Evolutionary conservation across 64 coral and sea anemone genomes (phyloP).

Genomic region (Stylophora pistillata): DNA sequence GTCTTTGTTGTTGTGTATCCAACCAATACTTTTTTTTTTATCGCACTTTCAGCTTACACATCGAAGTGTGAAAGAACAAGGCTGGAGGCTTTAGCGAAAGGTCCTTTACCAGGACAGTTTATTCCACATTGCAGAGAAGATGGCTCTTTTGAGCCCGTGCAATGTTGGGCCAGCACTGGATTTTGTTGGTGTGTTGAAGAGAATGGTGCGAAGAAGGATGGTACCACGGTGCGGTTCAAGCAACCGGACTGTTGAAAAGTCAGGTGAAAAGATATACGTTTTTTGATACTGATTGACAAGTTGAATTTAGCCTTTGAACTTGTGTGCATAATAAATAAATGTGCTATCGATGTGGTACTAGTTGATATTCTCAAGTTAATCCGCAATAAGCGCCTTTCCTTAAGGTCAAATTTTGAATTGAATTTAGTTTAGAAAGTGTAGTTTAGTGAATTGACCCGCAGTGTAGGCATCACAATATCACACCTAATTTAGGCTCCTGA

Average conservation of each 20-base stretch:
- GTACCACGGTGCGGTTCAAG: slow-evolving; percentile 6
- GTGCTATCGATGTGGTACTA: too few relatives aligned
- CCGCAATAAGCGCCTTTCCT: too few relatives aligned
- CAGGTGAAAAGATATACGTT: not conserved
- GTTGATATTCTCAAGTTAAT: too few relatives aligned
- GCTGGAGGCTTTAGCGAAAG: slow-evolving; percentile 39
- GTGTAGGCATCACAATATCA: too few relatives aligned
- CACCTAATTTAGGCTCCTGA: too few relatives aligned
- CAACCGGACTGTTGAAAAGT: slow-evolving; percentile 3
- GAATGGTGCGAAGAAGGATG: slow-evolving; percentile 13
- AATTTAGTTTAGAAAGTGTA: too few relatives aligned
- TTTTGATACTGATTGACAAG: not conserved
- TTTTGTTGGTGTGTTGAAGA: slow-evolving; percentile 85
- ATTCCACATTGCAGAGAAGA: slow-evolving; percentile 51
- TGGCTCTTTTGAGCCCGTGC: slow-evolving; percentile 46
- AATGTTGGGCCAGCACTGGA: slow-evolving; percentile 66
- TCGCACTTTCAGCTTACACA: not conserved
- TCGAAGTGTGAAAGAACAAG: slow-evolving; percentile 56
- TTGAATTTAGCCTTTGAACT: too few relatives aligned
- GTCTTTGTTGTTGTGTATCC: too few relatives aligned
- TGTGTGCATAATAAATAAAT: too few relatives aligned
- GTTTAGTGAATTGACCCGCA: too few relatives aligned
- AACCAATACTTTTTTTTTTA: too few relatives aligned
- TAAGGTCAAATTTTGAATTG: too few relatives aligned
- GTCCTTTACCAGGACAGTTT: slow-evolving; percentile 41